phyloP scores from a whole-genome alignment of 2,797 vertebrate genomes.

The Propithecus perrieri region DNA sequence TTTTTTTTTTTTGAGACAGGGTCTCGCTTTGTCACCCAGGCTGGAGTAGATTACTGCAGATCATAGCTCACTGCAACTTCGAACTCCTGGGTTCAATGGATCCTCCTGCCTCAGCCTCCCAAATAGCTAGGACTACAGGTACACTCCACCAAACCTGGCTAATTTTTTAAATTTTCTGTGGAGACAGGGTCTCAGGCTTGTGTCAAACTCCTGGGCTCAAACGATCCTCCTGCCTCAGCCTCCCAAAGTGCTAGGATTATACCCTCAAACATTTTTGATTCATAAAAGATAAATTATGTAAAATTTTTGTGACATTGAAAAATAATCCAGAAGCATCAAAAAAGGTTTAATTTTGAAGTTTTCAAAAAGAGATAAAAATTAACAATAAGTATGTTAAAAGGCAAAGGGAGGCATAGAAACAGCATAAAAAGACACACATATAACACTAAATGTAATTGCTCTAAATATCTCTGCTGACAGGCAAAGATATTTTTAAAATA shows the following conservation, averaged over 20 bases:
- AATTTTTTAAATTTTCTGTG: background rate
- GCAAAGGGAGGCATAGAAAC: background rate
- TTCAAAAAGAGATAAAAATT: background rate
- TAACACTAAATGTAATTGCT: background rate
- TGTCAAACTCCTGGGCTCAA: background rate
- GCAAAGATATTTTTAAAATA: background rate
- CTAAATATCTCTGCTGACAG: background rate
- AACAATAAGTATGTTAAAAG: background rate
- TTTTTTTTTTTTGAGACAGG: background rate
- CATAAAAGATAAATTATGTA: slow-evolving; percentile 3
- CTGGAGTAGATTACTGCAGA: background rate
- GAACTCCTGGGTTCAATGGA: background rate
- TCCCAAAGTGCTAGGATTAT: background rate
- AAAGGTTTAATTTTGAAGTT: background rate
- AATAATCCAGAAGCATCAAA: background rate
- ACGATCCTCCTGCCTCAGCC: background rate
- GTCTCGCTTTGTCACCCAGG: background rate
- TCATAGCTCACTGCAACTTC: background rate
- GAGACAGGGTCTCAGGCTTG: background rate
- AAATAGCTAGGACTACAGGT: background rate
- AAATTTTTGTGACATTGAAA: background rate
- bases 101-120: background rate
- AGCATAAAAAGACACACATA: background rate
- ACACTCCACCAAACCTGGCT: background rate
- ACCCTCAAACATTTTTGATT: background rate